Conservation (phyloP, 2,797 vertebrate genomes). For the Antrozous pallidus region DNA sequence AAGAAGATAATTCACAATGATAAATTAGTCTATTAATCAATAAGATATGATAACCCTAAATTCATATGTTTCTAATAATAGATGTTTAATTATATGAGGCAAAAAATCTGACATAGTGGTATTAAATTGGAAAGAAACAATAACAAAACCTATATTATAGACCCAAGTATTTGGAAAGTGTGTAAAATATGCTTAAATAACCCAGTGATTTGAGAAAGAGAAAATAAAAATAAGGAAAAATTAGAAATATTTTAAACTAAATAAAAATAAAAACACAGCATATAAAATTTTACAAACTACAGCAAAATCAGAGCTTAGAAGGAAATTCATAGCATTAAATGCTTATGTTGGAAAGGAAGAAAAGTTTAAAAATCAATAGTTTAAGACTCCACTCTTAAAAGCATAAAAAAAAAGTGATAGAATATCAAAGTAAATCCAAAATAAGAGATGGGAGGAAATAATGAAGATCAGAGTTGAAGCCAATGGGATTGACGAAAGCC, state of each 20-base stretch:
- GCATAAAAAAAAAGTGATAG: not conserved
- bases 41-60: not conserved
- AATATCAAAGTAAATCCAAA: not conserved
- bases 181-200: not conserved
- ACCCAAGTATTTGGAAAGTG: not conserved
- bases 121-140: not conserved
- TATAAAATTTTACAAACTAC: not conserved
- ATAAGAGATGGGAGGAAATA: not conserved
- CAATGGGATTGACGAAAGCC: not conserved
- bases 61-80: not conserved
- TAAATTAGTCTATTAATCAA: not conserved
- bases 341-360: not conserved
- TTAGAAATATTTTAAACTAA: not conserved
- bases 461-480: not conserved
- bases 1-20: not conserved
- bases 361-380: not conserved
- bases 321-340: not conserved
- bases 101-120: not conserved
- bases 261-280: not conserved
- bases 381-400: not conserved
- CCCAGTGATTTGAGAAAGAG: not conserved
- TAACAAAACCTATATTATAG: not conserved
- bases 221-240: not conserved
- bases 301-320: not conserved
- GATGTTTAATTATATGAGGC: not conserved